Evolutionary conservation across 2,888 invertebrate species (phyloP).

Genomic region (Trissoscelio sp.): DNA sequence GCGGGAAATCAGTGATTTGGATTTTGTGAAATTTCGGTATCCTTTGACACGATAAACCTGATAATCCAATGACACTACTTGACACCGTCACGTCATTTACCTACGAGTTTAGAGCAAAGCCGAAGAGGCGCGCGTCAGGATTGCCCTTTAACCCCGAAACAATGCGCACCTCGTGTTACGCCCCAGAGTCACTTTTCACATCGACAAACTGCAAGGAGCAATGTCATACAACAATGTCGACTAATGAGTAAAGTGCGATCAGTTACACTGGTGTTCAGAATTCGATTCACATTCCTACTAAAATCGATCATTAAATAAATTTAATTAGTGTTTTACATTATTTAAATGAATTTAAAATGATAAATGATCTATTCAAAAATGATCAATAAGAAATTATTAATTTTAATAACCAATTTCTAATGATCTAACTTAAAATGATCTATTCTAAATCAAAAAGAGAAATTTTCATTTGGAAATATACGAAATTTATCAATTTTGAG

Average conservation of each 20-base stretch:
- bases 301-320: neutral
- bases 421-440: no score
- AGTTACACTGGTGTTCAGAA: conserved; percentile 19
- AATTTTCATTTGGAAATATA: no score
- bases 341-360: no score
- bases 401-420: no score
- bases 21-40: conserved; percentile 64
- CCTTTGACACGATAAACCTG: conserved; percentile 78
- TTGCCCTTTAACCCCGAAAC: conserved; percentile 71
- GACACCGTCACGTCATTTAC: conserved; percentile 74
- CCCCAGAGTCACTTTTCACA: conserved; percentile 56
- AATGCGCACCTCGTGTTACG: conserved; percentile 53
- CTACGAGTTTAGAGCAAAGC: conserved; percentile 70
- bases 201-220: conserved; percentile 30
- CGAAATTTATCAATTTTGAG: no score
- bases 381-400: no score
- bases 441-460: no score
- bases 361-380: no score
- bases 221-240: conserved; percentile 25
- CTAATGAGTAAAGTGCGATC: conserved; percentile 39
- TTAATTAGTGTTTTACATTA: no score
- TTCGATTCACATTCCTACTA: conserved; percentile 4
- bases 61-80: conserved; percentile 75
- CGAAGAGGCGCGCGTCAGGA: conserved; percentile 67
- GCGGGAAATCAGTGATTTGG: conserved; percentile 31